Evolutionary conservation across 2,797 vertebrate species (phyloP).

Genomic region (Manis javanica): DNA sequence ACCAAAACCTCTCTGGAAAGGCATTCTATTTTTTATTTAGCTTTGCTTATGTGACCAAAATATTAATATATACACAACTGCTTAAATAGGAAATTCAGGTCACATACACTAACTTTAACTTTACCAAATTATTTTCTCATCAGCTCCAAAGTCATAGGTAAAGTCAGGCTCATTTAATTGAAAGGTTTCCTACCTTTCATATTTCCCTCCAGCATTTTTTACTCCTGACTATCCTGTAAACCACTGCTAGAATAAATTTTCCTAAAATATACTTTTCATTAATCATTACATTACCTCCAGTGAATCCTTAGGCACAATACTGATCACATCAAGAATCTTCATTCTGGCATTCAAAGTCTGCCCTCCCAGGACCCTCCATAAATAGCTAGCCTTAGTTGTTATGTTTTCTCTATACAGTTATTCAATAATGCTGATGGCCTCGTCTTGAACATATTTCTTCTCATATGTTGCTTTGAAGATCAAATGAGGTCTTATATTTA

Average conservation of each 20-base stretch:
- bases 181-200: neutral
- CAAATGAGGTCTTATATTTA: neutral
- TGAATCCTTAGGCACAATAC: neutral
- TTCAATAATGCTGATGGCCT: conserved; percentile 1
- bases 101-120: neutral
- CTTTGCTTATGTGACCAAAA: neutral
- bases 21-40: neutral
- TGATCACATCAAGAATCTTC: neutral
- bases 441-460: conserved; percentile 12
- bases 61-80: neutral
- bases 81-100: neutral
- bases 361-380: neutral
- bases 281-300: neutral
- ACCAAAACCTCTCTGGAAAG: neutral
- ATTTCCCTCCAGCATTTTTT: neutral
- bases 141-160: neutral
- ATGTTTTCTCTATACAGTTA: neutral
- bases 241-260: conserved; percentile 1
- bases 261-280: conserved; percentile 38
- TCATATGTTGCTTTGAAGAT: conserved; percentile 19
- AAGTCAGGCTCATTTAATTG: neutral
- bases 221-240: neutral
- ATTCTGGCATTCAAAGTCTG: neutral
- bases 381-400: neutral
- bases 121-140: conserved; percentile 9